phyloP scores from a whole-genome alignment of 2,113 vertebrate species.

The Cepphus grylle region DNA sequence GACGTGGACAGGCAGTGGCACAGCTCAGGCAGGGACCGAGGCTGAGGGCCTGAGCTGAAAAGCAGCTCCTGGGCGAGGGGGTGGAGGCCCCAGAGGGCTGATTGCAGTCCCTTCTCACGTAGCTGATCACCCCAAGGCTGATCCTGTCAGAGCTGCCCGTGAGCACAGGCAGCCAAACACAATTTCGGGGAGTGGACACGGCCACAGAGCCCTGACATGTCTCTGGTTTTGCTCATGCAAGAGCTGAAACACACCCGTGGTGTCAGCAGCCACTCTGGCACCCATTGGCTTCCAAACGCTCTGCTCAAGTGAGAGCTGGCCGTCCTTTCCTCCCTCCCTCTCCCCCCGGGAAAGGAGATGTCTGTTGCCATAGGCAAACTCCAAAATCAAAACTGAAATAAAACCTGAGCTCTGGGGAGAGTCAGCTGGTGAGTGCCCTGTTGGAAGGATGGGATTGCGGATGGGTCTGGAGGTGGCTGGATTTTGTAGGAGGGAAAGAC shows the following conservation, averaged over 20 bases:
- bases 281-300: rapidly evolving
- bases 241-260: rapidly evolving
- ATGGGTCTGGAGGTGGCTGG: not conserved
- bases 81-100: not conserved
- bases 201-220: not conserved
- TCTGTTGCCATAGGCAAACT: not conserved
- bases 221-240: not conserved
- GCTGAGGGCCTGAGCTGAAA: not conserved
- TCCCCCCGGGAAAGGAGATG: not conserved
- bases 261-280: not conserved
- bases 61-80: rapidly evolving
- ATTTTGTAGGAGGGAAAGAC: not conserved
- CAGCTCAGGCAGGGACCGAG: not conserved
- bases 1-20: rapidly evolving
- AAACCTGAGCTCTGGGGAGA: not conserved
- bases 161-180: not conserved
- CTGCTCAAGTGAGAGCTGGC: not conserved
- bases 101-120: not conserved
- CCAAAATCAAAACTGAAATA: not conserved
- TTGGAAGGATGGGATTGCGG: not conserved
- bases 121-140: not conserved
- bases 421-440: not conserved
- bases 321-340: not conserved
- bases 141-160: not conserved
- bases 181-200: rapidly evolving